phyloP scores from a whole-genome alignment of 1,140 invertebrate genomes.

The Platyscapa corneri region DNA sequence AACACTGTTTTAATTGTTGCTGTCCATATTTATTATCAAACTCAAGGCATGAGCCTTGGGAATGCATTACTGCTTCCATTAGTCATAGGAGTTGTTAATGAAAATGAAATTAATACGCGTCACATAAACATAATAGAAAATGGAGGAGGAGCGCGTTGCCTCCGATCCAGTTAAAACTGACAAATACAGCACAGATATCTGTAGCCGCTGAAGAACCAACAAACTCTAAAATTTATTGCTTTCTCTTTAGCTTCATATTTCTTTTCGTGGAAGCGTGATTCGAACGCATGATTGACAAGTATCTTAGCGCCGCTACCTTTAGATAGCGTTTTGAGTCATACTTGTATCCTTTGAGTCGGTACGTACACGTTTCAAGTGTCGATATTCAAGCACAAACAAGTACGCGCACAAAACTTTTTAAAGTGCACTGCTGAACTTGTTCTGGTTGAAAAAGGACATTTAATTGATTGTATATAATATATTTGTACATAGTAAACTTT shows the following conservation, averaged over 20 bases:
- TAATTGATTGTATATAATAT: too few relatives aligned
- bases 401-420: too few relatives aligned
- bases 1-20: neutral
- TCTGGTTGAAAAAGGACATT: too few relatives aligned
- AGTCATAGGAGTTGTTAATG: constrained; percentile 19
- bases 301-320: neutral
- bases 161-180: constrained; percentile 17
- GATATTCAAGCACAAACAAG: too few relatives aligned
- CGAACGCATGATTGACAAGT: neutral
- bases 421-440: too few relatives aligned
- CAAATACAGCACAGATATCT: constrained; percentile 30
- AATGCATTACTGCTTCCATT: neutral
- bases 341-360: neutral
- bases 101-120: constrained; percentile 38
- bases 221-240: neutral
- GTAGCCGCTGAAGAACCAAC: too few relatives aligned
- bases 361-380: too few relatives aligned
- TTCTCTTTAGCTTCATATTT: neutral
- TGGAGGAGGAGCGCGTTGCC: too few relatives aligned
- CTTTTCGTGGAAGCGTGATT: neutral
- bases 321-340: neutral
- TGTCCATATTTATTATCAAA: constrained; percentile 3
- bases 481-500: too few relatives aligned
- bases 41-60: constrained; percentile 6
- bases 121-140: constrained; percentile 29